Evolutionary conservation across 2,797 vertebrate species (phyloP), one percentile per base, ranked within the genome.

Genomic region (Malacoraja senta): DNA sequence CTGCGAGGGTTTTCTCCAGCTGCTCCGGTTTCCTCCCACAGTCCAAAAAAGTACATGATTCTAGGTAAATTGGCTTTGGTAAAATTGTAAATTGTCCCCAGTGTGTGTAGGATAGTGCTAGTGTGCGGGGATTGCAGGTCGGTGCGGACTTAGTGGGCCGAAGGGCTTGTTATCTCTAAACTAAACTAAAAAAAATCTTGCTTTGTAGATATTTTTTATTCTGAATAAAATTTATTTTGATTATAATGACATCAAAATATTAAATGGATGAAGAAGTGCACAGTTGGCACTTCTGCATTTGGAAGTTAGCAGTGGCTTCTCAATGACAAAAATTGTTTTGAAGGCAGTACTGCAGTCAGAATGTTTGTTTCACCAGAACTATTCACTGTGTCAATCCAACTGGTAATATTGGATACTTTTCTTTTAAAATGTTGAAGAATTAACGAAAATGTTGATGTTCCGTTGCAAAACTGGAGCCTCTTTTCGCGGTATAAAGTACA

Each of bases 221-320:
- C 44, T 53, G 44, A 53, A 53, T 53, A 53, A 53, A 53, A 53
- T 53, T 53, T 53, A 53, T 53, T 53, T 53, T 53, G 44, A 53
- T 53, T 53, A 53, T 53, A 53, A 53, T 94, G 77, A n/a, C 72
- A 83, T 88, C 93, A 93, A 92, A 83, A 93, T 84, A 94, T 92
- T 79, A 86, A 93, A 93, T 68, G 72, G 79, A 68, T 86, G 72
- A 72, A 81, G 32, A 61, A 65, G 93, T 80, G 88, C 21, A 93
- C 74, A 93, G 68, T 78, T 76, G 53, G 72, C 12, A 78, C 8
- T n/a, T 26, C 71, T 92, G 71, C 71, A 92, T 92, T 53, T 92
- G 13, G 71, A 92, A 76, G 35, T 21, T 53, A 76, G 35, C 24
- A 44, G 29, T 92, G 21, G 38, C 19, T 38, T 24, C 24, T 72